These are phyloP conservation scores for Unio delphinus DNA, from an alignment of 2,888 invertebrate species.

Conservation along the genomic window DNA sequence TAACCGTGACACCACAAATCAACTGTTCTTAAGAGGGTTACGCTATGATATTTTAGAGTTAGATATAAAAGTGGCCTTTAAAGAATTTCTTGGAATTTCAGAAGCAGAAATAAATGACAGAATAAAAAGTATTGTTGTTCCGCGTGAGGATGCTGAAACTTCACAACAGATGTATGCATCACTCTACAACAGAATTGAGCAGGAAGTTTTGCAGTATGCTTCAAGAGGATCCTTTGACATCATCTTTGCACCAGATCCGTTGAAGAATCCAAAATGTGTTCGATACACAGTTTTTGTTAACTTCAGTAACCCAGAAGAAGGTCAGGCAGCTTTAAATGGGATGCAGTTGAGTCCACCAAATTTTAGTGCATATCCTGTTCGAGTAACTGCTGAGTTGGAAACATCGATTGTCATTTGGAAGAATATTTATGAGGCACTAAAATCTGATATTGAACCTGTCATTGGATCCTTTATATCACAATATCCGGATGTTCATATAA, in stretches of 20 bases:
- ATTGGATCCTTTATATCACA: conserved; percentile 7
- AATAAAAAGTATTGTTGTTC: conserved; percentile 25
- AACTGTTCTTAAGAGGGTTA: conserved; percentile 17
- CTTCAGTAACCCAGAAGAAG: conserved; percentile 40
- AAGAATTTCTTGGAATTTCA: conserved; percentile 5
- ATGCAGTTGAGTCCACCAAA: conserved; percentile 3
- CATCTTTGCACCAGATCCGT: no score
- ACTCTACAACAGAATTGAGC: no score
- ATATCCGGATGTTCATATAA: conserved; percentile 5
- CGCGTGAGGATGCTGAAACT: conserved; percentile 6
- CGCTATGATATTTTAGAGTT: conserved; percentile 26
- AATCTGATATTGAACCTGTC: conserved; percentile 22
- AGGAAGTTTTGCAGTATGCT: no score
- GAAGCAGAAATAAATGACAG: not conserved
- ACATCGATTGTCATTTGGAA: conserved; percentile 23
- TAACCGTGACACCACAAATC: not conserved
- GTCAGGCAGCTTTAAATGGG: conserved; percentile 22
- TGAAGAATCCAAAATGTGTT: conserved; percentile 15
- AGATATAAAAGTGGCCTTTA: conserved; percentile 20
- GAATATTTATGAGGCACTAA: conserved; percentile 23
- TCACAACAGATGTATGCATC: not conserved
- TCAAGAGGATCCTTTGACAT: no score
- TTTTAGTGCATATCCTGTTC: conserved; percentile 9
- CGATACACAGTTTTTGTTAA: conserved; percentile 27
- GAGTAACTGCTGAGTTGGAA: conserved; percentile 24